Evolutionary conservation across 2,113 vertebrate species (phyloP).

Genomic region (Oreochromis spilurus): DNA sequence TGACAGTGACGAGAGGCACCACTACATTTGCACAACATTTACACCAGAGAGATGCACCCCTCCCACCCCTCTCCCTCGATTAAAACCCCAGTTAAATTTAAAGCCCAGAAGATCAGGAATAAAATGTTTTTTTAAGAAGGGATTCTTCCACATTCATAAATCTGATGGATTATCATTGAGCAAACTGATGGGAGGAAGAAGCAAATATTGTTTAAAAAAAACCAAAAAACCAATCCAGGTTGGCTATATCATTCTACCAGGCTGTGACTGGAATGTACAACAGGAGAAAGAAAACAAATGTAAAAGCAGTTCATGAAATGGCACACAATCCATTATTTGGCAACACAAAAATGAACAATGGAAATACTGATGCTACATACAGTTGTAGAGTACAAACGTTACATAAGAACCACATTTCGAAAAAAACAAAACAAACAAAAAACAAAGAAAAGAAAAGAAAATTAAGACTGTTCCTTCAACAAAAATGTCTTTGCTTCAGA

Average conservation of each 20-base stretch:
- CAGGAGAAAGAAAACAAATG: slow-evolving; percentile 28
- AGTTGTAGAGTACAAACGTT: slow-evolving; percentile 63
- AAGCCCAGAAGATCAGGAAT: slow-evolving; percentile 42
- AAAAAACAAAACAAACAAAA: neutral
- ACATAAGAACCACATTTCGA: slow-evolving; percentile 61
- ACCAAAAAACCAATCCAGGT: neutral
- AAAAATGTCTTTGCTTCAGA: slow-evolving; percentile 76
- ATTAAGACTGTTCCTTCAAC: slow-evolving; percentile 61
- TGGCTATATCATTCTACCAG: slow-evolving; percentile 47
- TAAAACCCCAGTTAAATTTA: slow-evolving; percentile 29
- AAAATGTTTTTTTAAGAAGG: slow-evolving; percentile 18
- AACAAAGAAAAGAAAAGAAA: neutral
- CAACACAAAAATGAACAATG: slow-evolving; percentile 67
- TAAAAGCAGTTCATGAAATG: slow-evolving; percentile 62
- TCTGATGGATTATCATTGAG: slow-evolving; percentile 43
- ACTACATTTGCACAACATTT: slow-evolving; percentile 73
- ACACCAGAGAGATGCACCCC: slow-evolving; percentile 64
- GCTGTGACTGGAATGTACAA: slow-evolving; percentile 66
- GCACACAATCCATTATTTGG: slow-evolving; percentile 69
- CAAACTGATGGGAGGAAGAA: slow-evolving; percentile 24
- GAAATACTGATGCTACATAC: slow-evolving; percentile 75
- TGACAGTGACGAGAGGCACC: slow-evolving; percentile 68
- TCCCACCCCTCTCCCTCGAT: neutral
- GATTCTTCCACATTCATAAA: slow-evolving; percentile 62
- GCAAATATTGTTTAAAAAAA: slow-evolving; percentile 31